Evolutionary conservation across 2,797 vertebrate genomes (phyloP).

Genomic region (Esox masquinongy): DNA sequence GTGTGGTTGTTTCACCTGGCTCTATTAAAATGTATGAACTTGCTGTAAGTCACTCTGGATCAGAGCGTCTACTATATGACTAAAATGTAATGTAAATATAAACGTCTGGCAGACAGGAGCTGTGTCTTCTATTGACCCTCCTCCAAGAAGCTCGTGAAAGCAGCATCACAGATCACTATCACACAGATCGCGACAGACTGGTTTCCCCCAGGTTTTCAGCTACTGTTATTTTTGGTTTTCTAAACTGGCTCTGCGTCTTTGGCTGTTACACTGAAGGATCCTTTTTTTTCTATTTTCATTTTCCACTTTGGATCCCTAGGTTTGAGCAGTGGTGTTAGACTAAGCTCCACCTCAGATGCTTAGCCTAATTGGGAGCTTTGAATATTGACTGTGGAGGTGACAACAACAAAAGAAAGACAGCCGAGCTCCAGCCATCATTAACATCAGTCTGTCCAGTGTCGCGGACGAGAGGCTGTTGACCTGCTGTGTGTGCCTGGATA

Average conservation of each 20-base stretch:
- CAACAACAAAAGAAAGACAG: neutral
- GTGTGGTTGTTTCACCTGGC: no score
- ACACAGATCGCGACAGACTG: conserved; percentile 1
- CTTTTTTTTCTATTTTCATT: conserved; percentile 7
- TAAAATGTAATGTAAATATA: neutral
- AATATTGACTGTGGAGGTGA: neutral
- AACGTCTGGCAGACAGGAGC: neutral
- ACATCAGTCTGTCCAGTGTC: neutral
- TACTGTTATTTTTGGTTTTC: conserved; percentile 7
- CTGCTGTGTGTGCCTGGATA: conserved; percentile 6
- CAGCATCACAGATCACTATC: conserved; percentile 10
- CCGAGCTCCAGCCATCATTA: neutral
- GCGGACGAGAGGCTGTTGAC: neutral
- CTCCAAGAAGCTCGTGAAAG: neutral
- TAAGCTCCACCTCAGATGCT: neutral
- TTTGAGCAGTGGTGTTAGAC: conserved; percentile 1
- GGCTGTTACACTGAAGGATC: neutral
- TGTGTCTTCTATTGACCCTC: neutral
- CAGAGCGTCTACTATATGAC: neutral
- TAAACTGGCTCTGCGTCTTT: conserved; percentile 5
- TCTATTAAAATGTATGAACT: no score
- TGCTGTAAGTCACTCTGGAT: no score
- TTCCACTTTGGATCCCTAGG: neutral
- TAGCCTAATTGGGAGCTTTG: neutral
- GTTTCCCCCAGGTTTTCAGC: neutral